A percentile compares a stretch with the other conserved stretches of the same genome.
These are phyloP conservation scores for Athalia cordata DNA, from an alignment of 2,888 invertebrate genomes.

Conservation along the genomic window DNA sequence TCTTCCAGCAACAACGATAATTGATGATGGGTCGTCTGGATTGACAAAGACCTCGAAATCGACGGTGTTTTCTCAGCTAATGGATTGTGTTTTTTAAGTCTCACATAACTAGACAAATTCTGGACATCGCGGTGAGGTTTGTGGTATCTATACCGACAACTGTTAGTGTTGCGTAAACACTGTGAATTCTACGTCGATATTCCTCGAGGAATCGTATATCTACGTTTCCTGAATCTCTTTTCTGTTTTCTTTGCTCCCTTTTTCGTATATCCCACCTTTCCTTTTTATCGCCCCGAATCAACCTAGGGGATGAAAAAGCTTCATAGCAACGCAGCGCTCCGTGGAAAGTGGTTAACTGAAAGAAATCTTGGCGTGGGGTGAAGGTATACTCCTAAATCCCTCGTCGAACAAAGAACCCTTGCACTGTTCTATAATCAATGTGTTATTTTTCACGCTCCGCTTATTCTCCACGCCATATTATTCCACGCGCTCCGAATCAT, in stretches of 20 bases:
- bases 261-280: background rate
- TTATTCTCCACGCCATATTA: constrained; percentile 4
- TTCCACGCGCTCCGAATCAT: constrained; percentile 9
- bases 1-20: background rate
- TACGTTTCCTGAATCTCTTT: constrained; percentile 13
- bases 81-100: constrained; percentile 44
- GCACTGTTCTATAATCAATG: background rate
- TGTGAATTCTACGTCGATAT: constrained; percentile 26
- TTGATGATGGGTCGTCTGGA: constrained; percentile 19
- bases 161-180: constrained; percentile 35
- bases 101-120: constrained; percentile 1
- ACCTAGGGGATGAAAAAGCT: constrained; percentile 12
- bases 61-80: constrained; percentile 40
- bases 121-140: constrained; percentile 31
- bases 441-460: constrained; percentile 25
- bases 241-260: constrained; percentile 25
- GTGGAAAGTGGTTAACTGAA: constrained; percentile 29
- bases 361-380: constrained; percentile 1
- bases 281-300: constrained; percentile 31
- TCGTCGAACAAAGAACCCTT: constrained; percentile 14
- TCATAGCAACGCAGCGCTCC: constrained; percentile 1
- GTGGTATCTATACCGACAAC: constrained; percentile 39
- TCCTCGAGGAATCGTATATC: constrained; percentile 20
- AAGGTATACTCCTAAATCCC: constrained; percentile 9
- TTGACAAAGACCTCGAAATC: constrained; percentile 23